Base-by-base conservation (phyloP, 2,888 invertebrate genomes). In the Himalopsyche japonica region DNA sequence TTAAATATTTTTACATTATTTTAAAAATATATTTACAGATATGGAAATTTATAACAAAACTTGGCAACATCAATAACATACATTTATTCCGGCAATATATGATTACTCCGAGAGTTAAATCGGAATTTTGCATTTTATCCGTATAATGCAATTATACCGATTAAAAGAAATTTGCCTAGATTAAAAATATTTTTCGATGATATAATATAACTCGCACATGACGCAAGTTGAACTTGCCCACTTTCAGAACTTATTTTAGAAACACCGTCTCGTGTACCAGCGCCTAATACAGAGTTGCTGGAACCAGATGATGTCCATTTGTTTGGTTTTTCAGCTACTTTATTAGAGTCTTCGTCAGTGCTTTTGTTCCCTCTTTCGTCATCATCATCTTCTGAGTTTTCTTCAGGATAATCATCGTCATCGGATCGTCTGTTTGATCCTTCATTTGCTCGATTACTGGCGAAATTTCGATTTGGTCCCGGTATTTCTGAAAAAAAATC, bases 221-320 rank as follows among this genome's bases (percentile, higher is more conserved):
- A 70, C 7, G 85, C 70, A n/a, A 84, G 70, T 7, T 57, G 80
- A 10, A 83, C 77, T 47, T 81, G 85, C 12, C 85, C 79, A 20
- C 76, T 48, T n/a, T 86, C 85, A 1, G 57, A 48, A 6, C 82
- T 81, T 34, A 82, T 49, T 76, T 84, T 85, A 3, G 70, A 48
- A 18, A 82, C 83, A 64, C 80, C 47, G 24, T 86, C 87, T 27
- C 86, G 81, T 4, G 81, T 48, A 12, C 76, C 57, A 12, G 76
- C 49, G 27, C 83, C 83, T 1, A 83, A 76, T 6, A 86, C 87
- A 7, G 87, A 87, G 79, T 87, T 87, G 5, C 85, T 83, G n/a
- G 85, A 84, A 80, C 91, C 92, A 84, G 90, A 92, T 1, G 92
- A 90, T 88, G 92, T 92, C 92, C 92, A 92, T 89, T 92, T 92